Evolutionary conservation across 2,888 invertebrate genomes (phyloP).

Genomic region (Linhomoeus sp.): DNA sequence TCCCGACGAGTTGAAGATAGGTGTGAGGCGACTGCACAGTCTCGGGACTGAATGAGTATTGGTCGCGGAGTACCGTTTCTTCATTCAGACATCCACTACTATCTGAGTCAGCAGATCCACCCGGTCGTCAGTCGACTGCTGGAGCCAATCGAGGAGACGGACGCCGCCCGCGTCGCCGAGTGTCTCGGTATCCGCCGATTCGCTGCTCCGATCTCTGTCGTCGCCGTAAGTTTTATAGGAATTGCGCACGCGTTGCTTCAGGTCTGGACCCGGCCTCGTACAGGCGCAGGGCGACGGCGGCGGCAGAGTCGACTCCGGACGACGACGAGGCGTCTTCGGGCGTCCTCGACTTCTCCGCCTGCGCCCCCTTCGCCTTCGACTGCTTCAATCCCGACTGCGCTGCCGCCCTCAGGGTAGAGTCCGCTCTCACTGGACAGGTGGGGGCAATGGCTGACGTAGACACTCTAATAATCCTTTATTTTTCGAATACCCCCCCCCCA

Average conservation of each 20-base stretch:
- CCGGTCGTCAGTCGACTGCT: constrained; percentile 85
- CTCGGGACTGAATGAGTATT: not conserved
- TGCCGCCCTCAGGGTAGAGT: constrained; percentile 8
- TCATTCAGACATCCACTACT: constrained; percentile 63
- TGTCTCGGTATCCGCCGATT: constrained; percentile 52
- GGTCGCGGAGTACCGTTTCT: too few relatives aligned
- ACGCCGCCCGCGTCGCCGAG: constrained; percentile 67
- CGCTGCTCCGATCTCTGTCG: too few relatives aligned
- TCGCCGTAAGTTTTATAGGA: too few relatives aligned
- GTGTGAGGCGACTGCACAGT: constrained; percentile 20
- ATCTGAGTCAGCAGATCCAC: constrained; percentile 79
- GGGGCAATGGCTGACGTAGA: too few relatives aligned
- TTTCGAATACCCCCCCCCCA: too few relatives aligned
- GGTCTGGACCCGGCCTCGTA: constrained; percentile 2
- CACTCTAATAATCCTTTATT: too few relatives aligned
- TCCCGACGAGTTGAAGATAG: constrained; percentile 32
- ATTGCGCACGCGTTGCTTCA: not conserved
- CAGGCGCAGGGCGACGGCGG: not conserved
- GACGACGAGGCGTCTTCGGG: not conserved
- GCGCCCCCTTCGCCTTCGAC: not conserved
- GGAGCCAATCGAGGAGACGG: constrained; percentile 82
- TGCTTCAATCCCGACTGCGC: constrained; percentile 3
- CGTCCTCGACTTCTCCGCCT: not conserved
- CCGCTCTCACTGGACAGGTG: constrained; percentile 39
- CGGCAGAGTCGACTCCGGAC: too few relatives aligned